Conservation (phyloP, 1,140 invertebrate species). For the Anastrepha obliqua region DNA sequence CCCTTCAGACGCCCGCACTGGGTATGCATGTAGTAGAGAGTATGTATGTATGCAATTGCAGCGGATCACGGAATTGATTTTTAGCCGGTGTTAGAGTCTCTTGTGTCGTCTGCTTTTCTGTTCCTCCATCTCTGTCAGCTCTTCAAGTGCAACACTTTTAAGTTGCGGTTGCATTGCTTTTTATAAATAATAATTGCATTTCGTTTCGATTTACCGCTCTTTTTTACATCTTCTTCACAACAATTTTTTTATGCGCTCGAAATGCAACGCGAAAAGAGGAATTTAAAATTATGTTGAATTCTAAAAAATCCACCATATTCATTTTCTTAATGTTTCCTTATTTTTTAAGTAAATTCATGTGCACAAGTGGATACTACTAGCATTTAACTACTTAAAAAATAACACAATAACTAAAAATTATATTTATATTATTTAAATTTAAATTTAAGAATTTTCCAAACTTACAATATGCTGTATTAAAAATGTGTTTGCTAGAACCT, state of each 20-base stretch:
- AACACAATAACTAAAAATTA: too few relatives aligned
- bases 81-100: conserved; percentile 21
- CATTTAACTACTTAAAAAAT: too few relatives aligned
- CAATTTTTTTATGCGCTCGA: not conserved
- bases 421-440: too few relatives aligned
- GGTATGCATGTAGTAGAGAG: not conserved
- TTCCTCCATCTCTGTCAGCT: not conserved
- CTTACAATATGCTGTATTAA: too few relatives aligned
- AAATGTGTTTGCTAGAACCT: too few relatives aligned
- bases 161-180: conserved; percentile 3
- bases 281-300: not conserved
- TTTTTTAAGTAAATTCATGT: too few relatives aligned
- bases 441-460: too few relatives aligned
- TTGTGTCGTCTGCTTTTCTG: not conserved
- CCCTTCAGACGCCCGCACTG: not conserved
- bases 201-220: conserved; percentile 54
- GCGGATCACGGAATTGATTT: conserved; percentile 50
- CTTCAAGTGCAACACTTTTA: conserved; percentile 34
- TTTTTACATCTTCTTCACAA: conserved; percentile 27
- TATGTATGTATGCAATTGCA: not conserved
- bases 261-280: not conserved
- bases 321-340: too few relatives aligned
- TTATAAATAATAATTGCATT: conserved; percentile 56
- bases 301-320: too few relatives aligned
- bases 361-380: too few relatives aligned